phyloP scores from a whole-genome alignment of 2,888 invertebrate genomes.

The Standfussiana lucernea region DNA sequence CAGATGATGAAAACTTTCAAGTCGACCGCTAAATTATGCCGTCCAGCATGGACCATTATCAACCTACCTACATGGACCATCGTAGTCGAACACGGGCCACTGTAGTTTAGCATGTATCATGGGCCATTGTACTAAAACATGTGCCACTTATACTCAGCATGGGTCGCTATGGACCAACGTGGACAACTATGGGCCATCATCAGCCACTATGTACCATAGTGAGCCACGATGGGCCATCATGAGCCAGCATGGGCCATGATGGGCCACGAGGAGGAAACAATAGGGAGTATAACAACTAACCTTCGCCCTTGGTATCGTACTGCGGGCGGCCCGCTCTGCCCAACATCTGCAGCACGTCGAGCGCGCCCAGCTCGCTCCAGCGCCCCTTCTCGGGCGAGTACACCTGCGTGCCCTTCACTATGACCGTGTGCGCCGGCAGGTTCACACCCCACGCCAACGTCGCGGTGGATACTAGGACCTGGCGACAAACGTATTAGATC shows the following conservation, averaged over 20 bases:
- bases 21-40: too few species aligned
- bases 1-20: too few species aligned
- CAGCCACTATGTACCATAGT: neutral
- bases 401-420: conserved; percentile 99
- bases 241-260: neutral
- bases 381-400: conserved; percentile 99
- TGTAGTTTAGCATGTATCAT: too few species aligned
- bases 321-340: conserved; percentile 99
- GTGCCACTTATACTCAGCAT: neutral
- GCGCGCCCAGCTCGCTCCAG: conserved; percentile 99
- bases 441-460: conserved; percentile 99
- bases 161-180: neutral
- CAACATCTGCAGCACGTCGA: conserved; percentile 99
- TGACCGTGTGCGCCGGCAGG: conserved; percentile 99
- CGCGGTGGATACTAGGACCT: conserved; percentile 98
- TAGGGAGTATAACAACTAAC: conserved; percentile 60
- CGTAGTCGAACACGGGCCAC: too few species aligned
- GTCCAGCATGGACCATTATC: neutral
- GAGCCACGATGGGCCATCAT: neutral
- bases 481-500: neutral
- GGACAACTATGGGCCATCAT: neutral
- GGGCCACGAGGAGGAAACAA: neutral
- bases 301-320: conserved; percentile 97
- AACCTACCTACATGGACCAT: too few species aligned
- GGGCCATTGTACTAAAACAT: neutral